These are phyloP conservation scores for Hymenochirus boettgeri DNA, from an alignment of 2,113 vertebrate species.

Conservation along the genomic window DNA sequence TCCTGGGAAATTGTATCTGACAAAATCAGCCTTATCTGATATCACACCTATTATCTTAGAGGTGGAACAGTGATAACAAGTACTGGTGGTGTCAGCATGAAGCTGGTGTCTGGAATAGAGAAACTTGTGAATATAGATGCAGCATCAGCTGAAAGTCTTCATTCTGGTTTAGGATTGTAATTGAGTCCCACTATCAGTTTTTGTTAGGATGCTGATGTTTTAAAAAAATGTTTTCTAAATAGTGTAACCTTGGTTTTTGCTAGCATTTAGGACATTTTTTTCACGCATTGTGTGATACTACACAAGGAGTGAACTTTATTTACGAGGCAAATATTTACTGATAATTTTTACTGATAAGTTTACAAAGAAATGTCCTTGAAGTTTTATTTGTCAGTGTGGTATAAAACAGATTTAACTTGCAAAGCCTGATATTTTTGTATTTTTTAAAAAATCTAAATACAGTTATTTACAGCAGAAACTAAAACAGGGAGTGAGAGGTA, in stretches of 20 bases:
- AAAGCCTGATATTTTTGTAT: too few relatives aligned
- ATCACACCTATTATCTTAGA: constrained; percentile 28
- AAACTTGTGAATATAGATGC: constrained; percentile 28
- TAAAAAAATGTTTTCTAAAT: not conserved
- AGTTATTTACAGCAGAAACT: too few relatives aligned
- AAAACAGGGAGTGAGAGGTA: too few relatives aligned
- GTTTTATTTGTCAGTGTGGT: too few relatives aligned
- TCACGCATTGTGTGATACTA: too few relatives aligned
- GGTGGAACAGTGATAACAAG: constrained; percentile 24
- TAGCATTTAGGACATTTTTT: too few relatives aligned
- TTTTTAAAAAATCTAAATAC: too few relatives aligned
- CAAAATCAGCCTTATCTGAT: constrained; percentile 13
- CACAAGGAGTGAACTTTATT: too few relatives aligned
- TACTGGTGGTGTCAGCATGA: constrained; percentile 18
- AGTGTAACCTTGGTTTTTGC: constrained; percentile 9
- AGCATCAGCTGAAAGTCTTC: constrained; percentile 14
- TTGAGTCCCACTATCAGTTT: constrained; percentile 21
- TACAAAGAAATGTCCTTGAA: too few relatives aligned
- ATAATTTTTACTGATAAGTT: too few relatives aligned
- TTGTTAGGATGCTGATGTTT: constrained; percentile 2
- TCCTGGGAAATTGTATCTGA: not conserved
- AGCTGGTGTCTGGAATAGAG: constrained; percentile 6
- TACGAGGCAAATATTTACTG: too few relatives aligned
- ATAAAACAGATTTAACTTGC: too few relatives aligned
- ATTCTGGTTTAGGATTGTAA: constrained; percentile 6